Base-by-base conservation (phyloP, 2,797 vertebrate species). In the Ataeniobius toweri region DNA sequence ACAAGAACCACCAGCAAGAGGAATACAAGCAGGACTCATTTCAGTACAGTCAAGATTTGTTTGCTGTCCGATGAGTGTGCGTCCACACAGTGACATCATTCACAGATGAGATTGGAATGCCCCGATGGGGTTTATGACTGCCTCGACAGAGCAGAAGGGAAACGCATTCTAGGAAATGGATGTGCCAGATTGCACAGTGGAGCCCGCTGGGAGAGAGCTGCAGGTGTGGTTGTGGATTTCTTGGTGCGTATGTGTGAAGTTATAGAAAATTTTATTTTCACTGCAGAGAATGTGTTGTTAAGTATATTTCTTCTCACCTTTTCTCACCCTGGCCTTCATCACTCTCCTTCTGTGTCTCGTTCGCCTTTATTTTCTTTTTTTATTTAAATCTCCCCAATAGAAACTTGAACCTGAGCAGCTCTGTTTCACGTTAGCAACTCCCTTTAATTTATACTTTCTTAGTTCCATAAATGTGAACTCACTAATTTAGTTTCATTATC, bases 121-220 rank as follows among this genome's bases (percentile, higher is more conserved):
- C 85, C 89, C 75, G 8, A 80, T 88, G 92, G 88, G 91, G 84
- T 85, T 89, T 87, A 83, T 78, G 81, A 87, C 90, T 91, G 89
- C 79, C 82, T 89, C 78, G 65, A 89, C 90, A 91, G 91, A 86
- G 75, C 69, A 41, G 82, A 74, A 92, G 87, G 88, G 86, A 91
- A 93, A 90, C 86, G 88, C 86, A 85, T 81, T 73, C 82, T 75
- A 73, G 89, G 88, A 93, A 93, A 92, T 92, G 85, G 89, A 93
- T 93, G 90, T 93, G 92, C 91, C 93, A 94, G 93, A 94, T 94
- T 91, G 93, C 90, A 94, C 80, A 85, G 77, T 89, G 86, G 85
- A 90, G 83, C 90, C 93, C 89, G 71, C 80, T 92, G 92, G 91
- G 92, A 93, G 69, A 83, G 85, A 80, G 78, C 78, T 82, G 80